phyloP scores from a whole-genome alignment of 2,113 vertebrate species.

The Proteles cristata region DNA sequence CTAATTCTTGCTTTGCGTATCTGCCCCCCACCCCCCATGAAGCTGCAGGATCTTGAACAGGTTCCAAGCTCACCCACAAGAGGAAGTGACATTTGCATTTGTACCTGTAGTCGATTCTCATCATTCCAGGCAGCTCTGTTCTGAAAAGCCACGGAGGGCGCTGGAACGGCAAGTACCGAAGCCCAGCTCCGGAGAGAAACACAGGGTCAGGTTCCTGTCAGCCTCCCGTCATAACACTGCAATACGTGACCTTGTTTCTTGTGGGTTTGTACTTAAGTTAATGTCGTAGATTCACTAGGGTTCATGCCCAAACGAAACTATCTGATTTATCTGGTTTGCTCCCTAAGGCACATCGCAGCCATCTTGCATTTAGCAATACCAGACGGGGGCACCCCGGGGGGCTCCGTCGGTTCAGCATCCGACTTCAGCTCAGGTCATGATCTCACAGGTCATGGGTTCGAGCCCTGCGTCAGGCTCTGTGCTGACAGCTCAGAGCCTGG shows the following conservation, averaged over 20 bases:
- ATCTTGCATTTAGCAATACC: background rate
- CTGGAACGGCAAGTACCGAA: background rate
- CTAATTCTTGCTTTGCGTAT: background rate
- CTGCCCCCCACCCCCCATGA: background rate
- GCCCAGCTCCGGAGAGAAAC: background rate
- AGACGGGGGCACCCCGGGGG: background rate
- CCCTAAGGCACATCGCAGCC: background rate
- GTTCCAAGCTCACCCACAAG: background rate
- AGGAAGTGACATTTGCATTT: background rate
- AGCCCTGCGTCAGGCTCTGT: too few relatives aligned
- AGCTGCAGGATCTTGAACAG: background rate
- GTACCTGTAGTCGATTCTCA: background rate
- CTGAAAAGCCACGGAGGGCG: background rate
- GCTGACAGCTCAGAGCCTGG: too few relatives aligned
- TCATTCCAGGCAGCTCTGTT: background rate
- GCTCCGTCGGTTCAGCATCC: too few relatives aligned
- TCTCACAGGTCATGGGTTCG: too few relatives aligned
- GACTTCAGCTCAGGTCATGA: too few relatives aligned
- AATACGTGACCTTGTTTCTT: background rate
- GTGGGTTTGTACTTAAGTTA: background rate
- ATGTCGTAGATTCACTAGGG: background rate
- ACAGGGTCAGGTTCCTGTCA: background rate
- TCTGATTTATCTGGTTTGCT: background rate
- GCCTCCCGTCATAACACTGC: background rate
- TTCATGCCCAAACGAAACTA: background rate